A percentile compares a stretch with the other conserved stretches of the same genome.
Conservation (phyloP, 2,113 vertebrate genomes). For the Acanthochromis polyacanthus region DNA sequence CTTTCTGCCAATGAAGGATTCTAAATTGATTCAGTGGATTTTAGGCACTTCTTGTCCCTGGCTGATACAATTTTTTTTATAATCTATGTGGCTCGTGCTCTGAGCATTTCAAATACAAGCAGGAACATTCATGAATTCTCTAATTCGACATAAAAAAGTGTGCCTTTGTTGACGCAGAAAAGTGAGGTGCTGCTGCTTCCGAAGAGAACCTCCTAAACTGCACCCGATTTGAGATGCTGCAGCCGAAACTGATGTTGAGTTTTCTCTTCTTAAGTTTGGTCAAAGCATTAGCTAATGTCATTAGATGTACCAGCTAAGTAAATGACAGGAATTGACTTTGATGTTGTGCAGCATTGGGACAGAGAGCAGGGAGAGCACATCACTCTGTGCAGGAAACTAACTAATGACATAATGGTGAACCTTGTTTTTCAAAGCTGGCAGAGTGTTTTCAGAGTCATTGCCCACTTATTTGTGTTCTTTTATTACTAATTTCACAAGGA, state of each 20-base stretch:
- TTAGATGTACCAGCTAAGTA: conserved; percentile 28
- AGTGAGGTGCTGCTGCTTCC: background rate
- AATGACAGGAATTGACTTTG: conserved; percentile 29
- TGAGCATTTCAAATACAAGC: conserved; percentile 8
- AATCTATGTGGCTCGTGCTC: conserved; percentile 15
- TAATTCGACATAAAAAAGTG: conserved; percentile 1
- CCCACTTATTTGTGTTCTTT: background rate
- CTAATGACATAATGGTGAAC: background rate
- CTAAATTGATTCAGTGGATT: conserved; percentile 38
- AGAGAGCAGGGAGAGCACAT: background rate
- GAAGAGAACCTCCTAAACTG: background rate
- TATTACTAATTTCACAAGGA: background rate
- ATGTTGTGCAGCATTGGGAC: background rate
- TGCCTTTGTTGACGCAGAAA: background rate
- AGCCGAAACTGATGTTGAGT: background rate
- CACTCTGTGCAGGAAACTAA: conserved; percentile 10
- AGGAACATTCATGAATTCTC: background rate
- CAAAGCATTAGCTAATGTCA: conserved; percentile 25
- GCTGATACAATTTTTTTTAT: conserved; percentile 15
- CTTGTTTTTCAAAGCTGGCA: background rate
- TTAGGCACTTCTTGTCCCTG: conserved; percentile 13
- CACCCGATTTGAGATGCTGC: background rate
- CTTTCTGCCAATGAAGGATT: conserved; percentile 19
- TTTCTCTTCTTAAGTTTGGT: conserved; percentile 3
- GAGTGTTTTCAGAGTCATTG: background rate